Evolutionary conservation across 2,888 invertebrate species (phyloP).

Genomic region (Eilema griseolum): DNA sequence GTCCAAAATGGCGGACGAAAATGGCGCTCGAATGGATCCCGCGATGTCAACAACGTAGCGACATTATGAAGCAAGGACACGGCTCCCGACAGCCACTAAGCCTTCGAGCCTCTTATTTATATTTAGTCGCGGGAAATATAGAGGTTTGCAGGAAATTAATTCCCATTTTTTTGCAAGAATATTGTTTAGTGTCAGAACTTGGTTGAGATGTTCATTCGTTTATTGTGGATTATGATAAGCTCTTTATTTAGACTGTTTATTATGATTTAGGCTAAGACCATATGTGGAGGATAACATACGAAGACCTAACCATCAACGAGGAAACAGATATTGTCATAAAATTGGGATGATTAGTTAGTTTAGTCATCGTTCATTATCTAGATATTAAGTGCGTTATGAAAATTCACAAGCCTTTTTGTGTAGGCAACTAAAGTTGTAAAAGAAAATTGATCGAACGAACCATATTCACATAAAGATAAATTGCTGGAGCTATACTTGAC

Average conservation of each 20-base stretch:
- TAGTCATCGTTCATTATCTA: background rate
- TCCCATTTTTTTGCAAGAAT: conserved; percentile 59
- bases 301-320: background rate
- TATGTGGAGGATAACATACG: background rate
- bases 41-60: conserved; percentile 73
- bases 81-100: conserved; percentile 78
- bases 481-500: background rate
- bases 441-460: background rate
- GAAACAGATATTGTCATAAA: conserved; percentile 19
- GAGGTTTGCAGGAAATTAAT: conserved; percentile 67
- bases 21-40: conserved; percentile 68
- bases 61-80: conserved; percentile 79
- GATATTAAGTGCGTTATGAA: background rate
- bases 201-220: conserved; percentile 52
- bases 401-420: background rate
- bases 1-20: conserved; percentile 69
- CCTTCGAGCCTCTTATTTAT: conserved; percentile 74
- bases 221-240: conserved; percentile 52
- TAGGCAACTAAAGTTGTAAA: background rate
- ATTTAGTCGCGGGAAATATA: conserved; percentile 70
- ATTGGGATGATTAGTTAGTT: background rate
- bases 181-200: conserved; percentile 62
- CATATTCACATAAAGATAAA: background rate
- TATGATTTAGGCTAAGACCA: conserved; percentile 32
- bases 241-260: conserved; percentile 40